Evolutionary conservation across 2,888 invertebrate genomes (phyloP).

Genomic region (Conops quadrifasciatus): DNA sequence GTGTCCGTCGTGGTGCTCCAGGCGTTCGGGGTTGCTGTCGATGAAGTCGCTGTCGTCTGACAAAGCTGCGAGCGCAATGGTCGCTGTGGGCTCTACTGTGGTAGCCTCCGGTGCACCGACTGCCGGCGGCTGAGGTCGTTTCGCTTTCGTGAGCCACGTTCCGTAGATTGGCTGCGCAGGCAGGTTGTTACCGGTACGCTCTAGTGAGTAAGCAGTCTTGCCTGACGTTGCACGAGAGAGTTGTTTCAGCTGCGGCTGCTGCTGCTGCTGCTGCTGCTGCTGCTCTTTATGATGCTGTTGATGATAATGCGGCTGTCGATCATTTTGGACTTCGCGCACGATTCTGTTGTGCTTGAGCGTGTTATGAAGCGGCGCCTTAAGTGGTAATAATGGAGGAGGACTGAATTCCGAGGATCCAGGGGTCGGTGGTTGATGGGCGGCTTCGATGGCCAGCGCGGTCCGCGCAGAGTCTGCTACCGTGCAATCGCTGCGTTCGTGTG

Average conservation of each 20-base stretch:
- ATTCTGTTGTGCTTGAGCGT: conserved; percentile 45
- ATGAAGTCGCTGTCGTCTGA: conserved; percentile 18
- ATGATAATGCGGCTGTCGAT: conserved; percentile 55
- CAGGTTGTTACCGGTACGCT: conserved; percentile 56
- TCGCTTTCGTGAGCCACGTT: conserved; percentile 63
- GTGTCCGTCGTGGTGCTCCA: conserved; percentile 56
- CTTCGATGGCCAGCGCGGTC: conserved; percentile 33
- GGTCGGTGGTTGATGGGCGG: conserved; percentile 16
- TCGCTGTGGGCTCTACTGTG: background rate
- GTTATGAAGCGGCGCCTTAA: conserved; percentile 32
- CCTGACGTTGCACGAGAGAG: conserved; percentile 50
- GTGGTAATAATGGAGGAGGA: conserved; percentile 38
- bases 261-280: conserved; percentile 42
- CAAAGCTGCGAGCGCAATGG: conserved; percentile 20
- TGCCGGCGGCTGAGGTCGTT: conserved; percentile 54
- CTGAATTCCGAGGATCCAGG: conserved; percentile 39
- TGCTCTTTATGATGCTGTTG: conserved; percentile 45
- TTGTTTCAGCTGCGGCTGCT: conserved; percentile 37
- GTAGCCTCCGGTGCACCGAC: conserved; percentile 4
- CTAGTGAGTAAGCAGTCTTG: conserved; percentile 61
- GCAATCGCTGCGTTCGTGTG: conserved; percentile 38
- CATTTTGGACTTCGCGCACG: conserved; percentile 54
- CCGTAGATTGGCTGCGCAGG: conserved; percentile 57
- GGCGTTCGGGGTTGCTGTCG: conserved; percentile 13
- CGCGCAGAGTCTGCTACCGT: conserved; percentile 26